Base-by-base conservation (phyloP, 2,113 vertebrate species). In the Gila orcuttii region DNA sequence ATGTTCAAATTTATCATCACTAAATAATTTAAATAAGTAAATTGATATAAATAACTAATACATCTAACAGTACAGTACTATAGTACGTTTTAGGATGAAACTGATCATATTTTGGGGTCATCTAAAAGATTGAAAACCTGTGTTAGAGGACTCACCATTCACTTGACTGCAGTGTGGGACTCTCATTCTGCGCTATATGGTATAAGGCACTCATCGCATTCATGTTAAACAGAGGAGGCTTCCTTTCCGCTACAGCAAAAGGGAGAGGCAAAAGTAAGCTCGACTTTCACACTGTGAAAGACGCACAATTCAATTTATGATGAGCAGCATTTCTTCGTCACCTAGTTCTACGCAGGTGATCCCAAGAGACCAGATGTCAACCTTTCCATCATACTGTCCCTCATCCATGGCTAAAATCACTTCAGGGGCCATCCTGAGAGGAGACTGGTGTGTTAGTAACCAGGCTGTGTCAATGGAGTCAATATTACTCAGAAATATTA, bases 141-240 rank as follows among this genome's bases (percentile, higher is more conserved):
- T 68, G 75, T 71, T 21, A 3, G 13, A 42, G 31, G 47, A 64
- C 94, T 96, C 86, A 97, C 97, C 97, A 97, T 94, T 97, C 96
- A 91, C 95, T 96, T 88, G 96, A 96, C 89, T 97, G 96, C 86
- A 98, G 95, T 60, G 94, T 93, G 28, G 97, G 97, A 90, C 96
- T 96, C 90, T 98, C 96, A 66, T 97, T 98, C 96, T 98, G 97
- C 84, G 97, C 97, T 93, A 98, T 98, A 94, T 97, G 97, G 92
- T 97, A 97, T 95, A 97, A 96, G 96, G 97, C 97, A 96, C 96
- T 97, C 97, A 97, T 97, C 87, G 96, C 97, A 91, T 97, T 97
- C 97, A 97, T 97, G 91, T 97, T 97, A 89, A 97, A 97, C 89
- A 97, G 93, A 3, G 97, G 97, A 64, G 97, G 97, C 88, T 97